These are phyloP conservation scores for Phyllostomus hastatus DNA, from an alignment of 2,113 vertebrate genomes.

Conservation along the genomic window DNA sequence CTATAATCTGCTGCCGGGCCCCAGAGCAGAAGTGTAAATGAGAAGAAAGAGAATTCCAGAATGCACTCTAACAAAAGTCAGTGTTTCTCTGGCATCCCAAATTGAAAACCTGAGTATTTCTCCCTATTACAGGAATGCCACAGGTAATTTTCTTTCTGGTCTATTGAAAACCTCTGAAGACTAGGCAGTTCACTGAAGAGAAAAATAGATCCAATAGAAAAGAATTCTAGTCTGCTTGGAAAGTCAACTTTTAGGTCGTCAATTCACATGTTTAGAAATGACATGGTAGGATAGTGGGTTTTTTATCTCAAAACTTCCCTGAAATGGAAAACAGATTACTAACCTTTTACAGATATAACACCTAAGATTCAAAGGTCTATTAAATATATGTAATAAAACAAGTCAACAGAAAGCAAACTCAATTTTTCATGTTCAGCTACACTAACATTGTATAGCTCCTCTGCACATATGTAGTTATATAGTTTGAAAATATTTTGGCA, in stretches of 20 bases:
- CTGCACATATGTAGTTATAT: not conserved
- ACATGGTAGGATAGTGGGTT: not conserved
- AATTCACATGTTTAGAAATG: not conserved
- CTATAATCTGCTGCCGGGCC: not conserved
- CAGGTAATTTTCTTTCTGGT: not conserved
- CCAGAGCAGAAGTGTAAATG: not conserved
- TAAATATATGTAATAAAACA: not conserved
- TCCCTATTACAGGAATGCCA: not conserved
- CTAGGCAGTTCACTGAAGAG: not conserved
- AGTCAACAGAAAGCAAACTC: not conserved
- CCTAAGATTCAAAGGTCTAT: not conserved
- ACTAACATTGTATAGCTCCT: constrained; percentile 7
- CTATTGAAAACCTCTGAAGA: not conserved
- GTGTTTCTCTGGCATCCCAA: not conserved
- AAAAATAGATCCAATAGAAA: not conserved
- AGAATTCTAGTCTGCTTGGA: not conserved
- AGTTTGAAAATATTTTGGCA: constrained; percentile 38
- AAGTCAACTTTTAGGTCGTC: not conserved
- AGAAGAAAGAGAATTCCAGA: not conserved
- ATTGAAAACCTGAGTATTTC: not conserved
- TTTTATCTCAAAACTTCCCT: constrained; percentile 9
- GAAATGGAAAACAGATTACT: not conserved
- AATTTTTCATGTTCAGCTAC: not conserved
- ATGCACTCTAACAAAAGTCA: not conserved
- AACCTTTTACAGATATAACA: constrained; percentile 26